Evolutionary conservation across 1,140 invertebrate genomes (phyloP), one percentile per base, ranked within the genome.

Genomic region (Drosophila tani): DNA sequence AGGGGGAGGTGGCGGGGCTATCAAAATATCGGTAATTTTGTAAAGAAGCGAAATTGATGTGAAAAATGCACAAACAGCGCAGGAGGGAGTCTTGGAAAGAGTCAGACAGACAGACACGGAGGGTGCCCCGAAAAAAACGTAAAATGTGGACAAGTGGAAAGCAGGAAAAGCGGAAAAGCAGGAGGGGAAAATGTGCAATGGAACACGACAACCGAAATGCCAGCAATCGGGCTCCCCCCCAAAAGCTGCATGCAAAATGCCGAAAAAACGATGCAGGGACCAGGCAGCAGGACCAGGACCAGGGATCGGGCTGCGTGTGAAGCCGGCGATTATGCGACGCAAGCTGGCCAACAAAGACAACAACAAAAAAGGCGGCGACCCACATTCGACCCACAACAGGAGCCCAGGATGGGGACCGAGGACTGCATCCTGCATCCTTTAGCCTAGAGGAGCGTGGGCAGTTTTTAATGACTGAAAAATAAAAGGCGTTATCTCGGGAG

Each of bases 401-500:
- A 12, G 15, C n/a, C 21, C 14, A 17, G 38, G 51, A 9, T 9
- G 8, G 3, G 32, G 9, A 9, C 29, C 1, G 29, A 32, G 29
- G 29, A 9, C 29, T 11, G 32, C 32, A 35, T 35, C 32, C 32
- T 11, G 32, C 32, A 35, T 35, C 32, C 32, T 11, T 9, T 11
- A 35, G 9, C 29, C 29, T 32, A 8, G 7, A 9, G 43, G 17
- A 32, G 70, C 80, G 53, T 53, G 71, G 71, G 78, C 51, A 43
- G 73, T 79, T 91, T 91, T 91, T 91, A 91, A 91, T 91, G 82
- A 86, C 79, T 78, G 62, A 83, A 88, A 82, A 91, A 82, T 43
- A 62, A 53, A 71, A 75, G 53, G 47, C 65, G 60, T 57, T 40
- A 59, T 60, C 57, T 41, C 24, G 5, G 35, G 24, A 32, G 21